phyloP scores from a whole-genome alignment of 2,888 invertebrate genomes.

The Caenorhabditis afra region DNA sequence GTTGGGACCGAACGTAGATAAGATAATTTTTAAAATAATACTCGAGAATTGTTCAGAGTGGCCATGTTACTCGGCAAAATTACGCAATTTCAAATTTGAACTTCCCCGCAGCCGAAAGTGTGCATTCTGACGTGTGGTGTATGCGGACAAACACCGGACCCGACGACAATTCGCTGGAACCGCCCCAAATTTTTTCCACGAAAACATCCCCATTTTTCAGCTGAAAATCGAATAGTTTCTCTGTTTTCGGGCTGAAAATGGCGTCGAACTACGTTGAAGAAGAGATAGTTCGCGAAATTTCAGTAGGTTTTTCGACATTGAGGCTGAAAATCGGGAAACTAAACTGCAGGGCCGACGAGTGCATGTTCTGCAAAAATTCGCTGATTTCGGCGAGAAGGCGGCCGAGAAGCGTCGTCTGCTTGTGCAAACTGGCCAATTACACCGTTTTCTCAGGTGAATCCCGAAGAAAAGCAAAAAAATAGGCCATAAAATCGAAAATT shows the following conservation, averaged over 20 bases:
- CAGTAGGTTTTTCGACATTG: slow-evolving; percentile 1
- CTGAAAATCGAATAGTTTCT: background rate
- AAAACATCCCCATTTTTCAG: too few species aligned
- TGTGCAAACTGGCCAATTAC: slow-evolving; percentile 39
- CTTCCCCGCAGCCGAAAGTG: too few species aligned
- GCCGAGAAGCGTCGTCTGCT: slow-evolving; percentile 17
- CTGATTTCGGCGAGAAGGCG: slow-evolving; percentile 41
- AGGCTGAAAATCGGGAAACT: background rate
- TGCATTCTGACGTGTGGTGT: too few species aligned
- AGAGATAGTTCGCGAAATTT: slow-evolving; percentile 24
- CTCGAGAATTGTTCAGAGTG: too few species aligned
- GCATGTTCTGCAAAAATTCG: slow-evolving; percentile 46
- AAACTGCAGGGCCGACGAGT: slow-evolving; percentile 23
- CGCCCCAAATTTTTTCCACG: too few species aligned
- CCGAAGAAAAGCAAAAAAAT: background rate
- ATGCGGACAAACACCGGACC: too few species aligned
- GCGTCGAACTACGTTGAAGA: slow-evolving; percentile 16
- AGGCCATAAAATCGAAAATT: background rate
- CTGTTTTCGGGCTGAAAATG: slow-evolving; percentile 4
- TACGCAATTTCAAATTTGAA: too few species aligned
- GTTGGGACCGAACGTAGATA: too few species aligned
- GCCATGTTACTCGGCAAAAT: too few species aligned
- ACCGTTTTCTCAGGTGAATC: slow-evolving; percentile 31
- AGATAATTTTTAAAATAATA: too few species aligned
- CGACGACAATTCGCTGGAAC: too few species aligned